phyloP scores from a whole-genome alignment of 2,113 vertebrate species.

The Actinemys pallida region DNA sequence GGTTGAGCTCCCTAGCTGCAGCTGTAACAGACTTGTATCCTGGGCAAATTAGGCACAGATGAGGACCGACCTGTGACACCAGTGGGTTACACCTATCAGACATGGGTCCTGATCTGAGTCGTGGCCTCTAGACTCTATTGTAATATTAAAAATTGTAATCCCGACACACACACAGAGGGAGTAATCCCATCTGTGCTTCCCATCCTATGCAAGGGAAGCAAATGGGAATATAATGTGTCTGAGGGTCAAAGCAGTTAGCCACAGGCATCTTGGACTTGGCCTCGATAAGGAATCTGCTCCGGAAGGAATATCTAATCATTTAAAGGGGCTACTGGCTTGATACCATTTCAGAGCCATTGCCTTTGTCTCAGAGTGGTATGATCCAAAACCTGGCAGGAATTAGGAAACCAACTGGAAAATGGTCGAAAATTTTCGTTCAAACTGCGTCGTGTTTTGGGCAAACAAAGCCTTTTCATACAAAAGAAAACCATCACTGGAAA shows the following conservation, averaged over 20 bases:
- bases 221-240: background rate
- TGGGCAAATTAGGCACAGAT: background rate
- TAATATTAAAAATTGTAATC: background rate
- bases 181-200: background rate
- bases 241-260: background rate
- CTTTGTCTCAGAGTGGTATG: background rate
- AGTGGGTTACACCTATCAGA: fast-evolving
- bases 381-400: background rate
- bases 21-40: too few relatives aligned
- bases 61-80: background rate
- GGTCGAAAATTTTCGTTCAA: constrained; percentile 13
- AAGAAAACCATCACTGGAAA: background rate
- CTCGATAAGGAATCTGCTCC: background rate
- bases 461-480: background rate
- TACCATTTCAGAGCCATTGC: background rate
- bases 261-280: background rate
- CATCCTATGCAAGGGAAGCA: background rate
- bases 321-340: background rate
- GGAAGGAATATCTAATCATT: fast-evolving
- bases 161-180: background rate
- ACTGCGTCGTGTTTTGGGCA: background rate
- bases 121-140: background rate
- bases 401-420: background rate
- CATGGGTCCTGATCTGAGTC: fast-evolving
- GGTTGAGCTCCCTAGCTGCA: too few relatives aligned